Evolutionary conservation across 2,888 invertebrate genomes (phyloP), one percentile per base, ranked within the genome.

Genomic region (Andrena marginata): DNA sequence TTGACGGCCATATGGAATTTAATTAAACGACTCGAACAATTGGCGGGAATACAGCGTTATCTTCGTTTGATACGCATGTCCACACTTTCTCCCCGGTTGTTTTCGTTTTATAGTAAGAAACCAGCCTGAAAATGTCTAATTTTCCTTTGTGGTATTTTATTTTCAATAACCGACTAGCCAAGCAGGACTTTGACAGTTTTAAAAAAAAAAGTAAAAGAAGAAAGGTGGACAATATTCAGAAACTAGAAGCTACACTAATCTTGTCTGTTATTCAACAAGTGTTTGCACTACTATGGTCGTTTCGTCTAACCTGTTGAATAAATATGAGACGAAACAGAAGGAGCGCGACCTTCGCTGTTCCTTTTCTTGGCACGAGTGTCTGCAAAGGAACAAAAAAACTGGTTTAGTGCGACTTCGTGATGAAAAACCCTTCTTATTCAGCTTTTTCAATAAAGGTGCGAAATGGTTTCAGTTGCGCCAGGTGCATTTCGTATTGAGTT

Each of bases 211-310:
- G 6, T 51, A 8, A 13, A 13, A 6, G 7, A 10, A 33, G 6
- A 10, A 20, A 31, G 31, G 31, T 7, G 13, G 59, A 20, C 10
- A 13, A 67, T 51, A 23, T 35, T 54, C 2, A 16, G 8, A 56
- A 51, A 65, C 60, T 59, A 10, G 10, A 69, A 51, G 10, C 26
- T 23, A 20, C 13, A 29, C 54, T 42, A 68, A 74, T 67, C 74
- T 56, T 33, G 33, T 54, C 62, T 69, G 59, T 78, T 76, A 60
- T 76, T 85, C 85, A 84, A 84, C 81, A 78, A 85, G 84, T 84
- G 82, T 79, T 75, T 74, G 60, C 67, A 48, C 51, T 73, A n/a
- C 64, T 68, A 64, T 62, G 56, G 31, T 60, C 64, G 49, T 59
- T 56, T 42, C 68, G 35, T 16, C 56, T 70, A 77, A 81, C 85